Conservation (phyloP, 2,113 vertebrate species). For the Cyanoliseus patagonus region DNA sequence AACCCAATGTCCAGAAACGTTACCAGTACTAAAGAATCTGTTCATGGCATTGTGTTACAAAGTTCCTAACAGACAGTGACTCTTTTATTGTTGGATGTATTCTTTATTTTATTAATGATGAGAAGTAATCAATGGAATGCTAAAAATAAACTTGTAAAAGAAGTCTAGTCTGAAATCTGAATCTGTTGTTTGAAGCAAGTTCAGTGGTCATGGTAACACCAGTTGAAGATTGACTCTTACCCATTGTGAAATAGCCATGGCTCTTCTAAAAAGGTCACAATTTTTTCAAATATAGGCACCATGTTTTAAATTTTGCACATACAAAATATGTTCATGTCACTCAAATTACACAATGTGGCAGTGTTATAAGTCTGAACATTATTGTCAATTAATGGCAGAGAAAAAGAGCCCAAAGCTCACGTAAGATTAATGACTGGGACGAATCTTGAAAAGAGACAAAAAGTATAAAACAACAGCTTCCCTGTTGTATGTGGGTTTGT, state of each 20-base stretch:
- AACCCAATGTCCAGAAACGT: slow-evolving; percentile 89
- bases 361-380: slow-evolving; percentile 75
- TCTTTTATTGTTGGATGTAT: slow-evolving; percentile 76
- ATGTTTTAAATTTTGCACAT: slow-evolving; percentile 80
- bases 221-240: slow-evolving; percentile 64
- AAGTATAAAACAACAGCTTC: slow-evolving; percentile 74
- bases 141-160: slow-evolving; percentile 73
- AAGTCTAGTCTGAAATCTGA: slow-evolving; percentile 67
- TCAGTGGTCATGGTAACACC: slow-evolving; percentile 66
- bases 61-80: slow-evolving; percentile 79
- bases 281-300: slow-evolving; percentile 83
- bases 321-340: slow-evolving; percentile 80
- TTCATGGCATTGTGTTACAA: slow-evolving; percentile 79
- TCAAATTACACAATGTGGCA: slow-evolving; percentile 84
- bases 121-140: slow-evolving; percentile 73
- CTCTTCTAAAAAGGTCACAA: slow-evolving; percentile 76
- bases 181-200: slow-evolving; percentile 67
- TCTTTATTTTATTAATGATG: slow-evolving; percentile 79
- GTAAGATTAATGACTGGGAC: slow-evolving; percentile 63
- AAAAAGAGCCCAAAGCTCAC: slow-evolving; percentile 58
- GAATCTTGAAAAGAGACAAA: slow-evolving; percentile 67
- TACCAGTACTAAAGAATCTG: slow-evolving; percentile 79
- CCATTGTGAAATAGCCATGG: slow-evolving; percentile 60
- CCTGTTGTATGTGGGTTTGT: slow-evolving; percentile 50
- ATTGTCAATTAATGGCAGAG: slow-evolving; percentile 77